phyloP scores from a whole-genome alignment of 2,797 vertebrate genomes.

The Tapirus indicus region DNA sequence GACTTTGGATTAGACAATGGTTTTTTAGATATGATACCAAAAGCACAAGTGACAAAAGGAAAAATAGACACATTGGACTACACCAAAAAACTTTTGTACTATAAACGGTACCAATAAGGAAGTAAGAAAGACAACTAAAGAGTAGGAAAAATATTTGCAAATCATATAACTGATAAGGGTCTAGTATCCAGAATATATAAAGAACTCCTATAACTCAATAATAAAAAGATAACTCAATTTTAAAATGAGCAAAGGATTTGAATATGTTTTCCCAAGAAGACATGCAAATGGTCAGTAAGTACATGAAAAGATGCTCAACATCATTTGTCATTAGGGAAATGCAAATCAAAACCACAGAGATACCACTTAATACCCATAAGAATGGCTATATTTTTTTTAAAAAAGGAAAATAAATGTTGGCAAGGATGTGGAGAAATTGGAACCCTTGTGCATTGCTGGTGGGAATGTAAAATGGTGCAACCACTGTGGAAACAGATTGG shows the following conservation, averaged over 20 bases:
- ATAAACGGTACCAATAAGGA: background rate
- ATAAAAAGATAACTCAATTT: background rate
- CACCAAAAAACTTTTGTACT: background rate
- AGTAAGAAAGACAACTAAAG: background rate
- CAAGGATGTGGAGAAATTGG: background rate
- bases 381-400: background rate
- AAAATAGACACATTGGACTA: background rate
- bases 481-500: background rate
- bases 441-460: background rate
- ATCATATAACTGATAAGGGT: background rate
- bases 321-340: background rate
- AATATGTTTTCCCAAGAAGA: constrained; percentile 4
- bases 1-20: background rate
- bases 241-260: constrained; percentile 14
- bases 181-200: background rate
- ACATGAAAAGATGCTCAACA: background rate
- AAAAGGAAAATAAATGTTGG: background rate
- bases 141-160: background rate
- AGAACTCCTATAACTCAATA: constrained; percentile 11
- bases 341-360: constrained; percentile 5
- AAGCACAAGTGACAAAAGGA: constrained; percentile 9
- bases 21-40: background rate
- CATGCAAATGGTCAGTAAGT: background rate
- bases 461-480: background rate
- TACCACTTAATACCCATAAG: background rate